These are phyloP conservation scores for Calameuta filiformis DNA, from an alignment of 2,888 invertebrate genomes.

Conservation along the genomic window DNA sequence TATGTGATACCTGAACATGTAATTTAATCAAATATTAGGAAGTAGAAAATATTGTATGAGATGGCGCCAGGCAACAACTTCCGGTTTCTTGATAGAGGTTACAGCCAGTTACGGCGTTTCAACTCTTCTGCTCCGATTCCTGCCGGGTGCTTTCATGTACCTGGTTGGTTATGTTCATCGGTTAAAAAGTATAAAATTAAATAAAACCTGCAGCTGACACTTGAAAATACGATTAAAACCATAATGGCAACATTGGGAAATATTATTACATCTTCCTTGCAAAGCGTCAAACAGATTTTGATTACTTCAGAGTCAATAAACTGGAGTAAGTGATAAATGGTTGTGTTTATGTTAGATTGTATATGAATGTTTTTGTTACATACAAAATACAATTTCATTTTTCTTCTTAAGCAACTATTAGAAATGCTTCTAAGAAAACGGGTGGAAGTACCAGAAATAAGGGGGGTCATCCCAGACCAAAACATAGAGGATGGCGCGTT, in stretches of 20 bases:
- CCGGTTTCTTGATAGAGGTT: too few relatives aligned
- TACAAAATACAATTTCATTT: not conserved
- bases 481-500: slow-evolving; percentile 83
- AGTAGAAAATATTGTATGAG: too few relatives aligned
- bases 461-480: slow-evolving; percentile 73
- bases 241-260: not conserved
- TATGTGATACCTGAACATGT: not conserved
- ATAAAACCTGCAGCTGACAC: not conserved
- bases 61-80: too few relatives aligned
- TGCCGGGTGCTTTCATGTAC: not conserved
- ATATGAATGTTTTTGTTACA: not conserved
- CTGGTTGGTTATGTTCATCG: not conserved
- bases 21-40: too few relatives aligned
- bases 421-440: slow-evolving; percentile 79
- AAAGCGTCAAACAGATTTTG: not conserved
- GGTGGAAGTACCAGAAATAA: slow-evolving; percentile 78
- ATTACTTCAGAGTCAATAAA: not conserved
- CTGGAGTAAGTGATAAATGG: not conserved
- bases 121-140: not conserved
- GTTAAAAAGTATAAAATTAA: not conserved
- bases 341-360: not conserved
- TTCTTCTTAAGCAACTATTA: slow-evolving; percentile 61
- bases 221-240: not conserved
- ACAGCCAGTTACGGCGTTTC: not conserved
- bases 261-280: not conserved